These are phyloP conservation scores for Burhinus oedicnemus DNA, from an alignment of 2,113 vertebrate genomes.

Conservation along the genomic window DNA sequence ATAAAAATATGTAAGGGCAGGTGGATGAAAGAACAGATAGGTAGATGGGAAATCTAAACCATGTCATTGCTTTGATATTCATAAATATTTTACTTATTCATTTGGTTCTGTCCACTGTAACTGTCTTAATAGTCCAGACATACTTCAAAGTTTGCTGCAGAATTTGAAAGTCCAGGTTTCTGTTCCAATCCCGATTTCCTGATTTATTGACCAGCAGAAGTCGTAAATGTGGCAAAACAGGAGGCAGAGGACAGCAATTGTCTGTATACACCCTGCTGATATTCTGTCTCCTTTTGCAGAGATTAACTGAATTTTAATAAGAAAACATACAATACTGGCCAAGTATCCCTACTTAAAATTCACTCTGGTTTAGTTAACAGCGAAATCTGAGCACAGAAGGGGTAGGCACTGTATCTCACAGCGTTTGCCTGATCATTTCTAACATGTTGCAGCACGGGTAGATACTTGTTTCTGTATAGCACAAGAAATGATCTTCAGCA, in stretches of 20 bases:
- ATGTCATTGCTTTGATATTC: not conserved
- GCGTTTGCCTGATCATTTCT: not conserved
- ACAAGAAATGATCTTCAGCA: not conserved
- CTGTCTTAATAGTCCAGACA: not conserved
- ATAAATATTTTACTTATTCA: not conserved
- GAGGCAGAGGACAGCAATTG: not conserved
- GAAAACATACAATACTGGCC: not conserved
- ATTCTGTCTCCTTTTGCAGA: constrained; percentile 11
- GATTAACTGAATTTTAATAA: constrained; percentile 40
- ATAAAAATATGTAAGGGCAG: not conserved
- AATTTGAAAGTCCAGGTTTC: not conserved
- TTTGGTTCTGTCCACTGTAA: not conserved
- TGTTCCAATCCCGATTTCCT: not conserved
- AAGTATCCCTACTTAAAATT: constrained; percentile 44
- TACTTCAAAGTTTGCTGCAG: not conserved
- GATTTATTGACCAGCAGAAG: not conserved
- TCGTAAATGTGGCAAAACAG: not conserved
- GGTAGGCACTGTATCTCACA: not conserved
- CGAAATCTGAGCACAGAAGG: not conserved
- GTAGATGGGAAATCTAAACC: not conserved
- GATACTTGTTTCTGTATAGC: not conserved
- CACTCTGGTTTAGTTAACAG: not conserved
- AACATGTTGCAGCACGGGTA: not conserved
- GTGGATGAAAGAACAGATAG: not conserved
- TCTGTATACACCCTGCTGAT: not conserved